Evolutionary conservation across 2,113 vertebrate species (phyloP).

Genomic region (Colius striatus): DNA sequence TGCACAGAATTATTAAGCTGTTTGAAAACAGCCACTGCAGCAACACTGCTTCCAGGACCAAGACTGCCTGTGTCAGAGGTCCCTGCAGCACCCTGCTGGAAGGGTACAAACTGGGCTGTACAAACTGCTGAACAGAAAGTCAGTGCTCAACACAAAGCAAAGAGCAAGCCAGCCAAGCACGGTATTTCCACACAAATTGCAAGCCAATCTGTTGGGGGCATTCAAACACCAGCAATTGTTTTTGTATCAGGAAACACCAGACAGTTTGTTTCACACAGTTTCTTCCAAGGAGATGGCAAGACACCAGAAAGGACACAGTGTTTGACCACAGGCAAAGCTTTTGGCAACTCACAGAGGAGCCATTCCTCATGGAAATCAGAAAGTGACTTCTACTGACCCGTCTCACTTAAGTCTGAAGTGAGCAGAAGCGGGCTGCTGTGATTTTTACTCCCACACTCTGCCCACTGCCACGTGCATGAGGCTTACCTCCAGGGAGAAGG

Average conservation of each 20-base stretch:
- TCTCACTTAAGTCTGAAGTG: not conserved
- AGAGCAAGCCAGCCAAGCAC: not conserved
- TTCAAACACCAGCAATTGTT: not conserved
- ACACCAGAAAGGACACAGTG: not conserved
- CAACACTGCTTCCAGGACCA: not conserved
- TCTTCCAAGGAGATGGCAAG: not conserved
- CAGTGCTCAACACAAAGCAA: not conserved
- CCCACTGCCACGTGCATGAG: not conserved
- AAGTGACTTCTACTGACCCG: not conserved
- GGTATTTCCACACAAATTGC: not conserved
- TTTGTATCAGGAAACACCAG: not conserved
- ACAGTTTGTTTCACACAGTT: not conserved
- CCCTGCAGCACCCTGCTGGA: not conserved
- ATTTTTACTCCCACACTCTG: not conserved
- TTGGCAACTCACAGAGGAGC: not conserved
- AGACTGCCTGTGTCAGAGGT: not conserved
- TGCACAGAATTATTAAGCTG: not conserved
- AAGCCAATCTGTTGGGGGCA: not conserved
- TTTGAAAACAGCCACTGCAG: not conserved
- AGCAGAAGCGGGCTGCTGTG: not conserved
- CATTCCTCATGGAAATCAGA: not conserved
- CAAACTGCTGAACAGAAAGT: not conserved
- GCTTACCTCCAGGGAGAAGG: constrained; percentile 95
- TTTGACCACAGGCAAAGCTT: not conserved
- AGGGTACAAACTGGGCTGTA: not conserved